Evolutionary conservation across 2,797 vertebrate genomes (phyloP).

Genomic region (Sciurus vulgaris): DNA sequence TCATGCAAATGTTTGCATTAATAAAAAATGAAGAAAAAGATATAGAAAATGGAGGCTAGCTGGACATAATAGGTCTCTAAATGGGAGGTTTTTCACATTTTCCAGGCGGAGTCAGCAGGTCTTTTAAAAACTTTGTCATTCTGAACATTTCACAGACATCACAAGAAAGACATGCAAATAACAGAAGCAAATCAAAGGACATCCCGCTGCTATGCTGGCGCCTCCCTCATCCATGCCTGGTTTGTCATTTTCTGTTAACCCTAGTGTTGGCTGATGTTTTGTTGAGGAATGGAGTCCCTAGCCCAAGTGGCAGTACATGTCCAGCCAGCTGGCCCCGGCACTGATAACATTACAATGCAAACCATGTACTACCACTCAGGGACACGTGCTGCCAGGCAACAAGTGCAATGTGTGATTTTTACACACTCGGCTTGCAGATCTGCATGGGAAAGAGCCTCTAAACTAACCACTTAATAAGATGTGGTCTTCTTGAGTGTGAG

Average conservation of each 20-base stretch:
- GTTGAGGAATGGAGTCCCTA: slow-evolving; percentile 75
- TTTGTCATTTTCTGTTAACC: slow-evolving; percentile 81
- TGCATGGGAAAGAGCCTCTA: slow-evolving; percentile 81
- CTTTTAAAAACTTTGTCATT: slow-evolving; percentile 85
- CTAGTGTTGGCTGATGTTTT: slow-evolving; percentile 68
- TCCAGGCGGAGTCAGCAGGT: slow-evolving; percentile 80
- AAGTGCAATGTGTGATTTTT: slow-evolving; percentile 71
- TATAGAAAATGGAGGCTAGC: slow-evolving; percentile 80
- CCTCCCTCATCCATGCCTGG: slow-evolving; percentile 77
- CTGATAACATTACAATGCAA: slow-evolving; percentile 67
- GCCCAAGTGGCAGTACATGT: slow-evolving; percentile 62
- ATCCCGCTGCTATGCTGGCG: slow-evolving; percentile 74
- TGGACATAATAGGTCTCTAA: slow-evolving; percentile 80
- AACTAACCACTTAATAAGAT: slow-evolving; percentile 77
- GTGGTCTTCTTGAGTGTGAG: slow-evolving; percentile 43
- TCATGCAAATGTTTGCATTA: slow-evolving; percentile 86
- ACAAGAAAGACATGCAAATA: slow-evolving; percentile 85
- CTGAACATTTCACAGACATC: slow-evolving; percentile 83
- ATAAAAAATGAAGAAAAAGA: slow-evolving; percentile 85
- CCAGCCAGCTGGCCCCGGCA: slow-evolving; percentile 75
- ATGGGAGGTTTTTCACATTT: slow-evolving; percentile 80
- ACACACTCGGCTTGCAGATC: slow-evolving; percentile 69
- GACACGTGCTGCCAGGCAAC: slow-evolving; percentile 81
- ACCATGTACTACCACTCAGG: slow-evolving; percentile 75
- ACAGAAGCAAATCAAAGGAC: slow-evolving; percentile 83